These are phyloP conservation scores for Puntigrus tetrazona DNA, from an alignment of 2,113 vertebrate genomes.

Conservation along the genomic window DNA sequence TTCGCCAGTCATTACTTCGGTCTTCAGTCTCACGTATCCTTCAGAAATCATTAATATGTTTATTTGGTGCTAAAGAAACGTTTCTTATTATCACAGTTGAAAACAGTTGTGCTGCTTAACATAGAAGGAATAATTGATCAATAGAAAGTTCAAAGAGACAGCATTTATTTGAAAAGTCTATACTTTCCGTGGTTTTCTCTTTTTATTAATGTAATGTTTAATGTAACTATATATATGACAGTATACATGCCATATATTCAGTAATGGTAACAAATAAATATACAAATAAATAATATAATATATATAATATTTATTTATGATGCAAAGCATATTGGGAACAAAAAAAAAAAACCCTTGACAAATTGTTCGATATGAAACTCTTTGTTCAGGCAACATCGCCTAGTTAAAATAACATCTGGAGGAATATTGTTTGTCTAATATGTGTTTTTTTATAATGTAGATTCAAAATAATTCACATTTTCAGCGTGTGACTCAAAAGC, in stretches of 20 bases:
- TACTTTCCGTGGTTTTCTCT: no score
- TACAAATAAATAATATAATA: no score
- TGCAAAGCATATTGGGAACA: neutral
- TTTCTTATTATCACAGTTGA: neutral
- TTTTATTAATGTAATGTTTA: no score
- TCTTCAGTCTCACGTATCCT: no score
- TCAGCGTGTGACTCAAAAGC: neutral
- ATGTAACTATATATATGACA: no score
- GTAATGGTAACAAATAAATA: neutral
- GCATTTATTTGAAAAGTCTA: no score
- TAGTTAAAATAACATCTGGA: neutral
- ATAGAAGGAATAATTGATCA: neutral
- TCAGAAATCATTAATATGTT: no score
- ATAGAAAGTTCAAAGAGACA: neutral
- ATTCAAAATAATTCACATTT: neutral
- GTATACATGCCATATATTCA: neutral
- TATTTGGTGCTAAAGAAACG: no score
- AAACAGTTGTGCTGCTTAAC: neutral
- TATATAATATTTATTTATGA: no score
- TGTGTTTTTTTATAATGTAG: neutral
- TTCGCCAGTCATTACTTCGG: no score
- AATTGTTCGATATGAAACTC: neutral
- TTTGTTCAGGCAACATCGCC: neutral
- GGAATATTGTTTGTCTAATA: neutral
- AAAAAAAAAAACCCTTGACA: conserved; percentile 5